Evolutionary conservation across 2,113 vertebrate species (phyloP), one percentile per base, ranked within the genome.

Genomic region (Oenanthe melanoleuca): DNA sequence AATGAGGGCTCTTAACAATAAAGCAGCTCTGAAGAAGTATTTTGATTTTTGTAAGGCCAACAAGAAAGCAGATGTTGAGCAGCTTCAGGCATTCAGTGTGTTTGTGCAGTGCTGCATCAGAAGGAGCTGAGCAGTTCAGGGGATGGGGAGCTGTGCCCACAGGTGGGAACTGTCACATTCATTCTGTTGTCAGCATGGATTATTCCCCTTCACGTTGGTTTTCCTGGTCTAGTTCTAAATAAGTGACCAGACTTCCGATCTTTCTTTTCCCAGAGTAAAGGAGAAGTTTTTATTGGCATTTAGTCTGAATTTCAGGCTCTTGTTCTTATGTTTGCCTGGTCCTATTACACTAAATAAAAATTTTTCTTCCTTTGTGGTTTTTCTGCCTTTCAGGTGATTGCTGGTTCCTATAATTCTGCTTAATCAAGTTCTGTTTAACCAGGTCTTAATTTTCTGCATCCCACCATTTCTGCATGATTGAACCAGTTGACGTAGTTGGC

Each of bases 371-470:
- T 78, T n/a, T 80, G 63, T 90, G 75, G 82, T 92, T 73, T 90
- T 78, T 55, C 57, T 74, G 67, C 75, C 67, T 73, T 93, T 94
- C 82, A 95, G 83, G 82, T 96, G 90, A 88, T 92, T 88, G 65
- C 86, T 90, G 52, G 40, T 86, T 92, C 40, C 72, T 81, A 1
- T 80, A 80, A 83, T 21, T 86, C 65, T 67, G 72, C 65, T 94
- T 93, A 94, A 90, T 94, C 82, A 94, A 83, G 72, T 64, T 72
- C 75, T 84, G 20, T 74, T 66, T 75, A 93, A 90, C 45, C 57
- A 88, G 73, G n/a, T 88, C 80, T 90, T 93, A 83, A 86, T 93
- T 89, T 93, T 94, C 77, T 83, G 60, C 61, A 44, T 92, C 65
- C 44, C 67, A 60, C 89, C 79, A 60, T 80, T 88, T 93, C 86